phyloP scores from a whole-genome alignment of 2,113 vertebrate species.

The Eolophus roseicapilla region DNA sequence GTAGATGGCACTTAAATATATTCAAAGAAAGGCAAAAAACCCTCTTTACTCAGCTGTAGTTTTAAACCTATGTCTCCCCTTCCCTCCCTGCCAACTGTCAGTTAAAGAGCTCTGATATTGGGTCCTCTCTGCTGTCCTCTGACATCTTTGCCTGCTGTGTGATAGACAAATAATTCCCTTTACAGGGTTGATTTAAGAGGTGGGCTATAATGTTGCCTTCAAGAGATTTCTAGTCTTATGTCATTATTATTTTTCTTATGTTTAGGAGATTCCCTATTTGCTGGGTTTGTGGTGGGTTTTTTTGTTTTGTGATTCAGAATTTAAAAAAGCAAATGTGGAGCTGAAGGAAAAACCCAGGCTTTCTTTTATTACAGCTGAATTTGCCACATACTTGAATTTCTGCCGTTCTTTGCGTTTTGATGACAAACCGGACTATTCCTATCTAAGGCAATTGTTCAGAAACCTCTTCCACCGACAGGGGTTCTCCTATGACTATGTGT shows the following conservation, averaged over 20 bases:
- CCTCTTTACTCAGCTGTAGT: background rate
- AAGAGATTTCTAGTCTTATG: background rate
- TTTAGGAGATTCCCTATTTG: background rate
- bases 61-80: background rate
- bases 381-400: slow-evolving; percentile 95
- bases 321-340: background rate
- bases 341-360: background rate
- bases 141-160: background rate
- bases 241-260: background rate
- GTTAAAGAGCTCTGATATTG: background rate
- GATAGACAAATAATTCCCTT: background rate
- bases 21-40: background rate
- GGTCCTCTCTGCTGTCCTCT: background rate
- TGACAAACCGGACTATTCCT: slow-evolving; percentile 95
- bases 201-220: background rate
- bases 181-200: background rate
- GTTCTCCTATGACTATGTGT: slow-evolving; percentile 96
- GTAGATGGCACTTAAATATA: background rate
- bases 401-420: slow-evolving; percentile 95
- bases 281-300: background rate
- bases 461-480: slow-evolving; percentile 95
- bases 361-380: slow-evolving; percentile 83
- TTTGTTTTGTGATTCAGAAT: background rate
- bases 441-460: slow-evolving; percentile 92
- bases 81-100: accelerated